Percentiles rank a stretch among this genome's conserved stretches.
phyloP scores from a whole-genome alignment of 2,888 invertebrate species.

The Caenorhabditis drosophilae region DNA sequence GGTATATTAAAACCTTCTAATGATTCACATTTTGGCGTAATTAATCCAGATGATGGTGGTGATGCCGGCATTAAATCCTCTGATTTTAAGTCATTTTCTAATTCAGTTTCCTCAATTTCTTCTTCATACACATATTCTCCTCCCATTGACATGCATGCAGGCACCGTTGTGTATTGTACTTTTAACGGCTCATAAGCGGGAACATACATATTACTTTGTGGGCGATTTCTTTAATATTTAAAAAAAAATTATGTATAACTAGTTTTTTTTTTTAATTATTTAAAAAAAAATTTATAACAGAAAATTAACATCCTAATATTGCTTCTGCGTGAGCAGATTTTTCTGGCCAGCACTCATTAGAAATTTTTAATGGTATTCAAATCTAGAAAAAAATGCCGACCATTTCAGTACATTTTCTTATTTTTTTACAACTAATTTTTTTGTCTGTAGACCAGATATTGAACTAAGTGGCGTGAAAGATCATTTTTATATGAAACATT shows the following conservation, averaged over 20 bases:
- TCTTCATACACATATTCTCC: constrained; percentile 43
- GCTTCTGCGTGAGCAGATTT: no score
- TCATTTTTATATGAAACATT: no score
- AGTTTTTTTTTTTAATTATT: no score
- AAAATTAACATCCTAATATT: no score
- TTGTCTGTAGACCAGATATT: no score
- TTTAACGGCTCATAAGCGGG: constrained; percentile 30
- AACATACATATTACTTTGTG: constrained; percentile 21
- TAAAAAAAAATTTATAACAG: no score
- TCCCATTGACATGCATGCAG: constrained; percentile 49
- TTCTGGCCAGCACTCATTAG: no score
- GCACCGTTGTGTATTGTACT: constrained; percentile 41
- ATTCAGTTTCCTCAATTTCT: constrained; percentile 21
- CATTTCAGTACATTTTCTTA: no score
- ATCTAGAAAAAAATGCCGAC: no score
- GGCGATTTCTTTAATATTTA: constrained; percentile 24
- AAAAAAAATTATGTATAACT: neutral
- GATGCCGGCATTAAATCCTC: neutral
- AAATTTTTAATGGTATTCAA: no score
- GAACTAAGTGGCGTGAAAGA: no score
- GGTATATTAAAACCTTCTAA: constrained; percentile 17
- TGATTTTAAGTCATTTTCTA: constrained; percentile 6
- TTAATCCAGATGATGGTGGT: neutral
- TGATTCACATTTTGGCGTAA: constrained; percentile 17
- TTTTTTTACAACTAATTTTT: no score